Conservation (phyloP, 1,140 invertebrate genomes). For the Papilio xuthus region DNA sequence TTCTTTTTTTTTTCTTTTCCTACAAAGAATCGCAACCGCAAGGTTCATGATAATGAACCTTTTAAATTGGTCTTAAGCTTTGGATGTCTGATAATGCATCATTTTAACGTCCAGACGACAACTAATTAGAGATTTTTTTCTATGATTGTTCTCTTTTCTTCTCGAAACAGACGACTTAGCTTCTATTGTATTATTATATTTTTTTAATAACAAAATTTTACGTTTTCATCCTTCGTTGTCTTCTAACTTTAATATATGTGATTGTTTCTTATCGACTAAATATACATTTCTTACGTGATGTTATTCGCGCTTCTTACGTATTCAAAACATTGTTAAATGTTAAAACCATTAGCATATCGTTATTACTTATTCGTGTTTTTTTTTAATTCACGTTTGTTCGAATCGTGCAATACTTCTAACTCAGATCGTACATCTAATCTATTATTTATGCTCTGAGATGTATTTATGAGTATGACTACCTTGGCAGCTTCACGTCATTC, state of each 20-base stretch:
- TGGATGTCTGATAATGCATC: conserved; percentile 9
- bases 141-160: not conserved
- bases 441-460: not conserved
- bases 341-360: not conserved
- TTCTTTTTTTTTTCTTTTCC: conserved; percentile 16
- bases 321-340: not conserved
- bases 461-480: not conserved
- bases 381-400: not conserved
- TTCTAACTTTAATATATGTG: conserved; percentile 19
- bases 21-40: conserved; percentile 29
- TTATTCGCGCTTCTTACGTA: conserved; percentile 5
- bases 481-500: too few relatives aligned
- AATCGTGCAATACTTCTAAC: not conserved
- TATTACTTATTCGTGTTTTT: conserved; percentile 1
- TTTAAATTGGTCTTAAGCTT: conserved; percentile 12
- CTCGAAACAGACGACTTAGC: not conserved
- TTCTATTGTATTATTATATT: not conserved
- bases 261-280: conserved; percentile 30
- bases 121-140: not conserved
- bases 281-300: conserved; percentile 20
- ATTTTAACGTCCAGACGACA: not conserved
- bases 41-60: conserved; percentile 14
- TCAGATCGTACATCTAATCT: not conserved
- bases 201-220: not conserved
- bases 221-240: conserved; percentile 12